phyloP scores from a whole-genome alignment of 2,888 invertebrate species.

The Spialia ferax region DNA sequence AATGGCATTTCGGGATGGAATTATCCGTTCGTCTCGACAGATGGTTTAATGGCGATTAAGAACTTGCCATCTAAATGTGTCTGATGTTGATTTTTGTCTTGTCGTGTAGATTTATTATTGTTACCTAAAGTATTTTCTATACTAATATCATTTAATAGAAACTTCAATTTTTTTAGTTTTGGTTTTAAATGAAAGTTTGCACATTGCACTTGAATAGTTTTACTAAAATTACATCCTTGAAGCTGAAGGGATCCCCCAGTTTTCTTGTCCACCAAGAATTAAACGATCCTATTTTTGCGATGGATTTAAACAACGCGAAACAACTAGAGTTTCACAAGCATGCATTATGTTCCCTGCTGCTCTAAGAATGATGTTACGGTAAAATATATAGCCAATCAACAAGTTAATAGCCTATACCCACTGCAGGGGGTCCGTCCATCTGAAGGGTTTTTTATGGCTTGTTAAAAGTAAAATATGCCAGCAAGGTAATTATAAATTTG shows the following conservation, averaged over 20 bases:
- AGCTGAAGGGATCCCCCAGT: background rate
- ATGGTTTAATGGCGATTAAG: slow-evolving; percentile 35
- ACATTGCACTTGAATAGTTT: too few species aligned
- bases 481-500: slow-evolving; percentile 36
- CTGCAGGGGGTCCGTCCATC: slow-evolving; percentile 33
- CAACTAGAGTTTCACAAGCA: slow-evolving; percentile 13
- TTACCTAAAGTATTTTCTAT: background rate
- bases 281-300: slow-evolving; percentile 29
- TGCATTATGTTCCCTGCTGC: slow-evolving; percentile 26
- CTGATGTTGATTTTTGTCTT: background rate
- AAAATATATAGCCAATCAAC: slow-evolving; percentile 37
- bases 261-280: background rate
- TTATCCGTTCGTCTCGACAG: slow-evolving; percentile 43
- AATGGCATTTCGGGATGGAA: slow-evolving; percentile 41
- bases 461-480: slow-evolving; percentile 41
- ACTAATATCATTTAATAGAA: too few species aligned
- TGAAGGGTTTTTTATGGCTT: slow-evolving; percentile 35
- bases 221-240: background rate
- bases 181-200: too few species aligned
- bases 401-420: slow-evolving; percentile 36
- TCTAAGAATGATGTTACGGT: slow-evolving; percentile 34
- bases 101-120: background rate
- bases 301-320: background rate
- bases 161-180: too few species aligned
- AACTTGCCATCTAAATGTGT: background rate